phyloP scores from a whole-genome alignment of 2,888 invertebrate species.

The Oxyteleia sp. region DNA sequence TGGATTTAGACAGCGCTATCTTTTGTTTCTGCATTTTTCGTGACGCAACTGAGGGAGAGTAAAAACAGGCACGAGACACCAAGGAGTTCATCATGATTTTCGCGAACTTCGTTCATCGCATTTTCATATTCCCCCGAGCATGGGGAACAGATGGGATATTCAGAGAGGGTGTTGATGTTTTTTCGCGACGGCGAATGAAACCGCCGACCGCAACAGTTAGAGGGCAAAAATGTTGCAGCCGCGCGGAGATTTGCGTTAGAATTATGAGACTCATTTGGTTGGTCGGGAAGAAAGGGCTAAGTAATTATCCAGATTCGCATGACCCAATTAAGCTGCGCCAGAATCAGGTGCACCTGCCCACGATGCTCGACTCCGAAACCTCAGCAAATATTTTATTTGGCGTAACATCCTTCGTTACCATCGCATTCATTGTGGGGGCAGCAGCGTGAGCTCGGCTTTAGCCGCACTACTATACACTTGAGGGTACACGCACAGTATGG shows the following conservation, averaged over 20 bases:
- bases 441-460: conserved; percentile 69
- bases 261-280: conserved; percentile 44
- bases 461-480: conserved; percentile 67
- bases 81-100: conserved; percentile 60
- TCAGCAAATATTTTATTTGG: conserved; percentile 71
- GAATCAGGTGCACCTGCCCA: conserved; percentile 61
- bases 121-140: conserved; percentile 24
- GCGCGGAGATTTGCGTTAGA: conserved; percentile 27
- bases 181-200: not conserved
- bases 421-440: conserved; percentile 53
- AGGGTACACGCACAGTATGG: conserved; percentile 75
- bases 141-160: not conserved
- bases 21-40: conserved; percentile 52
- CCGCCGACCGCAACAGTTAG: not conserved
- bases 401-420: conserved; percentile 54
- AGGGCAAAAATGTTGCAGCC: conserved; percentile 21
- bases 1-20: conserved; percentile 50
- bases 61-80: not conserved
- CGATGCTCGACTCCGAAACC: conserved; percentile 53
- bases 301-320: conserved; percentile 56
- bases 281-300: conserved; percentile 38
- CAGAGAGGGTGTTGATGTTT: not conserved
- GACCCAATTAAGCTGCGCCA: conserved; percentile 60
- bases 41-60: conserved; percentile 21
- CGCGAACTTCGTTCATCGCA: conserved; percentile 31